Base-by-base conservation (phyloP, 92 coral and sea anemone species). In the Pocillopora grandis region DNA sequence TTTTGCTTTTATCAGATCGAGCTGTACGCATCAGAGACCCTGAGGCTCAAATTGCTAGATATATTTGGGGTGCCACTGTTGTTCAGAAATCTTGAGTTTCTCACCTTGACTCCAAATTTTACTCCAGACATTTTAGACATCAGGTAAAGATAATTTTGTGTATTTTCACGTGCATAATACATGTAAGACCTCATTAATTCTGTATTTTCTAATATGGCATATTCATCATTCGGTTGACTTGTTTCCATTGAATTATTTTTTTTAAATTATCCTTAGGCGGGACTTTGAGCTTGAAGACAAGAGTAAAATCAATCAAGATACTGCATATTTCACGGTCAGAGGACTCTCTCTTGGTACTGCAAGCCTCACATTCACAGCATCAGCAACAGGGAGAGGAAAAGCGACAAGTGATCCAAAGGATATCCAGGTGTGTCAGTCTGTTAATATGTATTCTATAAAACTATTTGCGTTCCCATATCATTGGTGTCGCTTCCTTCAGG, bases 401-500 rank as follows among this genome's bases (percentile, higher is more conserved):
- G 95, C 95, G 6, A 94, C 98, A 10, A 96, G 99, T 76, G 96
- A 92, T 42, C 97, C 99, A 9, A 96, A 88, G 83, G 98, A 90
- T 64, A 88, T 96, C 35, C 99, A 96, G 94, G 95, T 90, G 76
- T 11, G 20, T 19, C 18, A 61, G 16, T 58, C 10, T 48, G 6
- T 52, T 27, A 14, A 12, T 11, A 18, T 6, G 1, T 11, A 19
- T 11, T 23, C 42, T 21, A 31, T 6, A 3, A 19, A 15, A 35
- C 73, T 20, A 68, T 10, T 18, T 21, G 63, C 48, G 14, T 42
- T 59, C 16, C 62, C 18, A 59, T 59, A 16, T 10, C 3, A 12
- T 16, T 59, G 13, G 3, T 10, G 12, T 59, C 3, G 62, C 18
- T 10, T 59, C 52, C 8, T 42, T 42, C 52, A 1, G 52, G 52